phyloP scores from a whole-genome alignment of 2,113 vertebrate genomes.

The Phrynosoma blainvillii region DNA sequence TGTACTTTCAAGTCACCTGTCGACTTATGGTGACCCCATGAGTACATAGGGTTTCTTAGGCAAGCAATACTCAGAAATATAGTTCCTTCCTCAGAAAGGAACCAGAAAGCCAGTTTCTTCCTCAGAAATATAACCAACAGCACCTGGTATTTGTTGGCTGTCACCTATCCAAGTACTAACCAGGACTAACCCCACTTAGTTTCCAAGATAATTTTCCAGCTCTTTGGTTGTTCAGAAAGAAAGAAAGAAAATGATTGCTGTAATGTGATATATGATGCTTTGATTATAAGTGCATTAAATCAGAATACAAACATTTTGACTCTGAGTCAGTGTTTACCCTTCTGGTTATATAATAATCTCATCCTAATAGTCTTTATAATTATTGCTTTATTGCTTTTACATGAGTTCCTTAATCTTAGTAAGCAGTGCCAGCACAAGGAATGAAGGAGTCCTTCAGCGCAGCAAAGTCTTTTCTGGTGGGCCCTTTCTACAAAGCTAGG shows the following conservation, averaged over 20 bases:
- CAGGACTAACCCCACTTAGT: no score
- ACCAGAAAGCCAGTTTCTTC: no score
- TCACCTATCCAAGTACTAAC: no score
- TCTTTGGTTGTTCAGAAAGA: background rate
- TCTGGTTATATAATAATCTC: background rate
- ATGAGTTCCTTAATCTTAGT: background rate
- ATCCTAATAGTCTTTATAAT: background rate
- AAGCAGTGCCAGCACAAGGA: background rate
- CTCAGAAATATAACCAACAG: no score
- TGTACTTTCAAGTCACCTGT: no score
- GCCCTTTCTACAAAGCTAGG: background rate
- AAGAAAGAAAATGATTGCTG: background rate
- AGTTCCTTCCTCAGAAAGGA: no score
- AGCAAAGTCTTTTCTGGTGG: background rate
- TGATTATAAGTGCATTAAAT: background rate
- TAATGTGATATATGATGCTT: background rate
- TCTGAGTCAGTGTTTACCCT: background rate
- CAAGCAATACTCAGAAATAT: no score
- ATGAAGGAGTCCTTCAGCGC: background rate
- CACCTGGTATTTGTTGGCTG: no score
- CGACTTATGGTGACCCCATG: no score
- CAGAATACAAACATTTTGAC: background rate
- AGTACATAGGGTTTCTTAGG: no score
- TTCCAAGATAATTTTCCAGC: background rate
- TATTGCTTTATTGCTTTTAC: background rate